Evolutionary conservation across 2,888 invertebrate species (phyloP), one percentile per base, ranked within the genome.

Genomic region (Brachypalpus laphriformis): DNA sequence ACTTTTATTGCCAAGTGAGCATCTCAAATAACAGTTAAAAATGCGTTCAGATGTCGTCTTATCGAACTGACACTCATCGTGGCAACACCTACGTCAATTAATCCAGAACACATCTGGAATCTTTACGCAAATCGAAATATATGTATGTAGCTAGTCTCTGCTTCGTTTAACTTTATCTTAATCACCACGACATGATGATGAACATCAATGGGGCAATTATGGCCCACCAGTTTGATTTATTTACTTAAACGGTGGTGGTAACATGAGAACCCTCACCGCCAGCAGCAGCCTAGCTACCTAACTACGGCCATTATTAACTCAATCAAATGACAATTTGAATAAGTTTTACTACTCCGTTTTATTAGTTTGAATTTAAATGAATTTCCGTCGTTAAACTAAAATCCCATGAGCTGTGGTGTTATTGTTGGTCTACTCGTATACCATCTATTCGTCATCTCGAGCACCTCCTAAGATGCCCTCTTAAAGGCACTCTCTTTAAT

Each of bases 261-360:
- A 72, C 28, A 16, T 54, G 61, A 65, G 42, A 28, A 54, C 16
- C 31, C 18, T n/a, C 31, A 40, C n/a, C 22, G 42, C 25, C 51
- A 56, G 11, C 47, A 49, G 37, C 14, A 18, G 9, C 34, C 28
- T 28, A 14, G 63, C 40, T 16, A 34, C 51, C 72, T 28, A 40
- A 51, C 40, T 74, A 54, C 40, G 42, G 51, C 31, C 42, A 40
- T 45, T 54, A 49, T 63, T 63, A 20, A 22, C 31, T 45, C 54
- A 28, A 63, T 74, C 42, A 45, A 74, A 42, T 54, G 54, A 74
- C 63, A 54, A 54, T 63, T 74, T 74, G 54, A 63, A 49, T 65
- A 54, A 63, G 63, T 74, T 74, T 74, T 63, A 74, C 37, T 63
- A 34, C 54, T 51, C 20, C 16, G 63, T 74, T 74, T 74, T 74